These are phyloP conservation scores for Chiroxiphia lanceolata DNA, from an alignment of 2,797 vertebrate species.

Conservation along the genomic window DNA sequence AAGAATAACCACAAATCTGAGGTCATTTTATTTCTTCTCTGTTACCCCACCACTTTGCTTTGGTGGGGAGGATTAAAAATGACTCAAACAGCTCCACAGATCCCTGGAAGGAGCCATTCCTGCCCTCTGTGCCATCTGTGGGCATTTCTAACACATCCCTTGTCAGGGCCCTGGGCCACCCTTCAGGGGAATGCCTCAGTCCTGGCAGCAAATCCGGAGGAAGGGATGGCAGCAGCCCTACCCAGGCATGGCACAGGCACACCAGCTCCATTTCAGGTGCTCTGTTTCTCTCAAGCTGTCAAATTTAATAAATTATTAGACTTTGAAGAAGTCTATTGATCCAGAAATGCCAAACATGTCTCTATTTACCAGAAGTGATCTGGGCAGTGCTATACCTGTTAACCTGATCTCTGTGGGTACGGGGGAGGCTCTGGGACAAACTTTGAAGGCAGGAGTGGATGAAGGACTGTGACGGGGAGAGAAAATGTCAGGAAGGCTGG, in stretches of 20 bases:
- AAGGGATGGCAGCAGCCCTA: neutral
- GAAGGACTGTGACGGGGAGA: neutral
- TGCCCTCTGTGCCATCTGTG: neutral
- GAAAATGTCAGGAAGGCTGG: neutral
- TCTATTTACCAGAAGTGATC: neutral
- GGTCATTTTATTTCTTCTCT: neutral
- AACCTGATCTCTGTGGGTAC: neutral
- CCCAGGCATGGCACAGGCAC: neutral
- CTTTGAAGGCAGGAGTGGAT: constrained; percentile 9
- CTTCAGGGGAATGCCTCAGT: neutral
- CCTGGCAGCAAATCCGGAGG: neutral
- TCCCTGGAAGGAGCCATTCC: neutral
- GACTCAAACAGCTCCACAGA: neutral
- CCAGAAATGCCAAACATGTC: neutral
- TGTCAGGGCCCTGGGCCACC: neutral
- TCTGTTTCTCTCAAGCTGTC: neutral
- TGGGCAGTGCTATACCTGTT: neutral
- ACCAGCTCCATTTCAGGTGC: neutral
- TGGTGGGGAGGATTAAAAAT: neutral
- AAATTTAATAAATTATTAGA: neutral
- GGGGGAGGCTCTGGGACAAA: neutral
- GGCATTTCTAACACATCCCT: neutral
- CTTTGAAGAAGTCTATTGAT: neutral
- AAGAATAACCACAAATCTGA: neutral
- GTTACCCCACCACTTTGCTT: neutral